phyloP scores from a whole-genome alignment of 2,113 vertebrate species.

The Isurus oxyrinchus region DNA sequence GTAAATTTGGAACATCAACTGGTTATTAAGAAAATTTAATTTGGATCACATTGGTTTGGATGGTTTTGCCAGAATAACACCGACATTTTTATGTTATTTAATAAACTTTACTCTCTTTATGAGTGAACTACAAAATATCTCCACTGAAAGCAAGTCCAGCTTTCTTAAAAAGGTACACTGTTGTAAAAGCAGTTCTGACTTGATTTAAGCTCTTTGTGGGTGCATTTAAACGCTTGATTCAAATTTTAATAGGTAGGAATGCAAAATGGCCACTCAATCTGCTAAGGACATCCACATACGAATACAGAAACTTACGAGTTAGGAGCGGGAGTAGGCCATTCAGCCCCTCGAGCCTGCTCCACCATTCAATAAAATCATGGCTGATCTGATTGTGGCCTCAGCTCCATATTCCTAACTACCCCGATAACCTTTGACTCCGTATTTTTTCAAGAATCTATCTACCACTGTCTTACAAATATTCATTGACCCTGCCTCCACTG shows the following conservation, averaged over 20 bases:
- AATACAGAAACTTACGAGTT: too few species aligned
- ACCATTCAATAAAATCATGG: too few species aligned
- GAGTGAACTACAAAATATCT: background rate
- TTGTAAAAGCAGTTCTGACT: background rate
- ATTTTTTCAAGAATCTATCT: too few species aligned
- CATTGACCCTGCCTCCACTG: too few species aligned
- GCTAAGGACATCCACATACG: background rate
- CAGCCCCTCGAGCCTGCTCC: too few species aligned
- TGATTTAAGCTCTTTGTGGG: background rate
- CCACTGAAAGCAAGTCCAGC: background rate
- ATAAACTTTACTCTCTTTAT: background rate
- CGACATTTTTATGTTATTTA: background rate
- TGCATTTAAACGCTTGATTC: background rate
- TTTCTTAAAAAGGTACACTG: background rate
- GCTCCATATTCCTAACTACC: too few species aligned
- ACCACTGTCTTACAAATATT: too few species aligned
- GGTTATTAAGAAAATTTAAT: background rate
- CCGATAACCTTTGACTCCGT: too few species aligned
- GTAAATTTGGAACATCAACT: background rate
- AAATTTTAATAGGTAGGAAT: background rate
- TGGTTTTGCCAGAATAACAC: background rate
- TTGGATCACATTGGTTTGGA: background rate
- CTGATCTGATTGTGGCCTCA: too few species aligned
- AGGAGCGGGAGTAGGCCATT: too few species aligned
- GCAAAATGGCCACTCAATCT: background rate